Base-by-base conservation (phyloP, 2,113 vertebrate genomes). In the Platichthys flesus region DNA sequence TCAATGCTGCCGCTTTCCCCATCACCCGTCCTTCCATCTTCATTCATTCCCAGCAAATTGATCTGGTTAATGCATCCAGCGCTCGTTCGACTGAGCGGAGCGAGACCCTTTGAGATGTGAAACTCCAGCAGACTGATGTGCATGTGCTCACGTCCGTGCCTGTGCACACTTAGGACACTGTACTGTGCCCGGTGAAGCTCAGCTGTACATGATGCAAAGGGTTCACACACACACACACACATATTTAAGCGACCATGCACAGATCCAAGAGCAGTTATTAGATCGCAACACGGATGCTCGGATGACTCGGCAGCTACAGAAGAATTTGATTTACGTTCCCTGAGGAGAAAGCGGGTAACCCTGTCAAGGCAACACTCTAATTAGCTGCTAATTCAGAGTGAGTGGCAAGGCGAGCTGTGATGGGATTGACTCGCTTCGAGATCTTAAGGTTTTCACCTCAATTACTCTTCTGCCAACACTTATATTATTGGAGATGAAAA, bases 301-400 rank as follows among this genome's bases (percentile, higher is more conserved):
- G 42, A 65, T 56, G 40, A 56, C 58, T 76, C 55, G 52, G 60
- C 62, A 65, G 61, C 69, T 31, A 1, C 8, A 69, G 69, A 67
- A 59, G 40, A 55, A 80, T 85, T 74, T 76, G 82, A 91, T 91
- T 88, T 84, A 80, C 70, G 64, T 93, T 86, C 64, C 82, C 88
- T 76, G 31, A 56, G 72, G 76, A 65, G 86, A 72, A 87, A 86
- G 79, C 35, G 65, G 37, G 51, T 61, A 86, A 84, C 86, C 88
- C 89, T 82, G 79, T 84, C 83, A 88, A 67, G 87, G 93, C 78
- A 86, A 84, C 92, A 54, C 40, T 83, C 85, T 94, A 91, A 94
- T 94, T 91, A 93, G 76, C 79, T 67, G 56, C 78, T 67, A 79
- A 71, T 91, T 90, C 74, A 72, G 76, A 80, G 81, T 81, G 66